phyloP scores from a whole-genome alignment of 1,140 invertebrate species.

The Leptinotarsa texana region DNA sequence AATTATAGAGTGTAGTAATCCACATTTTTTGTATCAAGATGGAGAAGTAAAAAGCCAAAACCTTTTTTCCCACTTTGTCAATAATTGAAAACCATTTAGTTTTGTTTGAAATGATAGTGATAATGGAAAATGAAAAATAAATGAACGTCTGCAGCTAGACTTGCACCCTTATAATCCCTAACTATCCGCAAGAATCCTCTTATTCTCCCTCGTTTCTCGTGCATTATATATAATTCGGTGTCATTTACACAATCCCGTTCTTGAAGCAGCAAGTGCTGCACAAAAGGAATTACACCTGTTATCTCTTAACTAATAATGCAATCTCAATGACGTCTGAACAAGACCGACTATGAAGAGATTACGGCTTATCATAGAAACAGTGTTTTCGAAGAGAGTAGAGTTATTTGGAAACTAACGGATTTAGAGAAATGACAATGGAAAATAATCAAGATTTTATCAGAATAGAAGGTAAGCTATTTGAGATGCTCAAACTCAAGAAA shows the following conservation, averaged over 20 bases:
- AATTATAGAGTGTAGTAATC: too few species aligned
- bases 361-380: background rate
- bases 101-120: too few species aligned
- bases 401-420: background rate
- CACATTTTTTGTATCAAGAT: too few species aligned
- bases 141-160: too few species aligned
- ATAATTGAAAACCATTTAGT: too few species aligned
- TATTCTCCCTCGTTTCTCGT: background rate
- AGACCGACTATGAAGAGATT: background rate
- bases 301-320: slow-evolving; percentile 1
- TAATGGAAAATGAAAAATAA: background rate
- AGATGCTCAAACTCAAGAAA: too few species aligned
- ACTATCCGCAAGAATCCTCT: background rate
- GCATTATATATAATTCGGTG: background rate
- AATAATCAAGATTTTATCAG: background rate
- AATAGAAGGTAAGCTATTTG: too few species aligned
- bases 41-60: too few species aligned
- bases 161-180: too few species aligned
- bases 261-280: background rate
- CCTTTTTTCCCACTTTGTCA: too few species aligned
- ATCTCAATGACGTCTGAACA: background rate
- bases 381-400: background rate
- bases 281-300: slow-evolving; percentile 5
- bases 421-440: background rate
- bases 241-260: background rate